phyloP scores from a whole-genome alignment of 64 coral and sea anemone species.

The Acropora tenuis region DNA sequence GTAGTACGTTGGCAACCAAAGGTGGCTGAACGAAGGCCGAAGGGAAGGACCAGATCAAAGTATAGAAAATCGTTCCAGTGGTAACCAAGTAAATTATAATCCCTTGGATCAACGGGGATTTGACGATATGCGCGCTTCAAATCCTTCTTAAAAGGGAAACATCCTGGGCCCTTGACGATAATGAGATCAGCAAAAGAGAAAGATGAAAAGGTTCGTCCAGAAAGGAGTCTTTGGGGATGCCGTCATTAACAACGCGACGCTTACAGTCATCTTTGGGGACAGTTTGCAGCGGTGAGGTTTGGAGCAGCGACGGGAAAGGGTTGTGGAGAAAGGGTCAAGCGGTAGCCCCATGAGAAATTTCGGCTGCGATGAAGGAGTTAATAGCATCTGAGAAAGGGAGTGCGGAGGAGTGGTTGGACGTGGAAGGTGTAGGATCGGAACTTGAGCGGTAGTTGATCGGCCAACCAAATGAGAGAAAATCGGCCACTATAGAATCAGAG shows the following conservation, averaged over 20 bases:
- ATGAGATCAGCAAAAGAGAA: not conserved
- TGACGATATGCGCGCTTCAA: conserved; percentile 49
- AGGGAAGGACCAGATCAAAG: conserved; percentile 52
- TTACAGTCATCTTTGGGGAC: too few relatives aligned
- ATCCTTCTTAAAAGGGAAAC: conserved; percentile 37
- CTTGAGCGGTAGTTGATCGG: too few relatives aligned
- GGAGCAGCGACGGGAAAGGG: too few relatives aligned
- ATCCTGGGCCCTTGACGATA: conserved; percentile 4
- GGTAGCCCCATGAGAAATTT: too few relatives aligned
- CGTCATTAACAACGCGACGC: too few relatives aligned
- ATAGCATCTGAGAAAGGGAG: not conserved
- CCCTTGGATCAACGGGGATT: conserved; percentile 30
- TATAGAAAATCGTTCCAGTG: conserved; percentile 33
- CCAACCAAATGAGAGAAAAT: not conserved
- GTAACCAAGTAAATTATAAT: conserved; percentile 40
- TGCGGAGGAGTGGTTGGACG: not conserved
- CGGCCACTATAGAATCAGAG: not conserved
- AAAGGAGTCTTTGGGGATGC: too few relatives aligned
- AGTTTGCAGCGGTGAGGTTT: too few relatives aligned
- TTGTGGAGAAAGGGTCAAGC: too few relatives aligned
- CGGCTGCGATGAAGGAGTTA: too few relatives aligned
- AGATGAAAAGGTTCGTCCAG: too few relatives aligned
- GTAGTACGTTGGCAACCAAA: conserved; percentile 62
- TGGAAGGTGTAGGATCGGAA: too few relatives aligned
- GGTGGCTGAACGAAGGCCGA: conserved; percentile 45